Evolutionary conservation across 2,797 vertebrate species (phyloP).

Genomic region (Antennarius maculatus): DNA sequence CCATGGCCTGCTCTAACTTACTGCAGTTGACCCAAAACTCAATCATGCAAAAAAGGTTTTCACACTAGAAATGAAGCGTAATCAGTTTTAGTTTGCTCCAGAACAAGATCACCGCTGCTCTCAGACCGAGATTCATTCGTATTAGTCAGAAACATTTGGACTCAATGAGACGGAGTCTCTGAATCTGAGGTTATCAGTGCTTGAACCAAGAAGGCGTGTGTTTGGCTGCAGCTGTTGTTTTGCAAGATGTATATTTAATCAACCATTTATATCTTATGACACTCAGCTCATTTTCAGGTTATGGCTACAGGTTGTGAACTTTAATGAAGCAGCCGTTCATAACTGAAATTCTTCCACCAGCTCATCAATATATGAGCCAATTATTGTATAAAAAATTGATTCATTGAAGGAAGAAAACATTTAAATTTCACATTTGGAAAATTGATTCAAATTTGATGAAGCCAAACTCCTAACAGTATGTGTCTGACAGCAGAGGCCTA

Average conservation of each 20-base stretch:
- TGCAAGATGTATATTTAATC: conserved; percentile 4
- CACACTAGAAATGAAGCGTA: too few species aligned
- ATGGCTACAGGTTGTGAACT: conserved; percentile 10
- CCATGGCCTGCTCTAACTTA: too few species aligned
- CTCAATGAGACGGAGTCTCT: too few species aligned
- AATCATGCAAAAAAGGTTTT: too few species aligned
- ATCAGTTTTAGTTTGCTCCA: too few species aligned
- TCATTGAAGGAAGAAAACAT: background rate
- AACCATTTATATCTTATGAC: background rate
- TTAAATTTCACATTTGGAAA: background rate
- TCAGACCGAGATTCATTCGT: too few species aligned
- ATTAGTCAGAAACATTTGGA: too few species aligned
- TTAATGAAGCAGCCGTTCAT: background rate
- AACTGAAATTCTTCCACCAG: background rate
- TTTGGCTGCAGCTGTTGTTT: background rate
- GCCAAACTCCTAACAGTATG: too few species aligned
- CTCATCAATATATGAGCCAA: background rate
- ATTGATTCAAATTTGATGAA: background rate
- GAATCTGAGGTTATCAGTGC: too few species aligned
- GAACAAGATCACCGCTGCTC: too few species aligned
- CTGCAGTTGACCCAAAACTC: too few species aligned
- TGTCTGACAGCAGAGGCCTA: too few species aligned
- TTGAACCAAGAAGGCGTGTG: background rate
- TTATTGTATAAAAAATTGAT: background rate
- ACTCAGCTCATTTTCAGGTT: conserved; percentile 5